These are phyloP conservation scores for Trigoniulus corallinus DNA, from an alignment of 1,140 invertebrate genomes.

Conservation along the genomic window DNA sequence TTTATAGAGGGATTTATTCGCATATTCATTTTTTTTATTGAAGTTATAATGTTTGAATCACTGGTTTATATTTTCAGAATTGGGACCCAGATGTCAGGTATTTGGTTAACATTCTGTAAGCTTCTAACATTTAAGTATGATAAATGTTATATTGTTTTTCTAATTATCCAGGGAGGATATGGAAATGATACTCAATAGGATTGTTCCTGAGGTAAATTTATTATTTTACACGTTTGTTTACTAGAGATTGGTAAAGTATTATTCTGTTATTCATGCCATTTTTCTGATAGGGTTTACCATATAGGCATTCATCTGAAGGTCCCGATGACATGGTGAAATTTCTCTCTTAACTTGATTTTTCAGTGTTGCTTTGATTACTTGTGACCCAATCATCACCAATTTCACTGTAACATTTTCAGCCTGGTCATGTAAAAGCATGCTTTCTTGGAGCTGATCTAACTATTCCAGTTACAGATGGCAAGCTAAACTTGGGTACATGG, in stretches of 20 bases:
- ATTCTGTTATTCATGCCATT: slow-evolving; percentile 7
- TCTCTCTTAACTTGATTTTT: too few species aligned
- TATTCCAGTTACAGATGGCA: slow-evolving; percentile 88
- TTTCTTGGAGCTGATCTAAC: slow-evolving; percentile 88
- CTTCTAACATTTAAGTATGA: slow-evolving; percentile 14
- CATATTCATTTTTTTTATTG: slow-evolving; percentile 11
- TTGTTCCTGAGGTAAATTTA: slow-evolving; percentile 66
- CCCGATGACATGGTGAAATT: slow-evolving; percentile 97
- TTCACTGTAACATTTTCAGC: slow-evolving; percentile 39
- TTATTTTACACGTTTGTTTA: too few species aligned
- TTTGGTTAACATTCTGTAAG: slow-evolving; percentile 10
- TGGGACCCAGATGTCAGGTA: slow-evolving; percentile 85
- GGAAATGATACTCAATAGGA: slow-evolving; percentile 98
- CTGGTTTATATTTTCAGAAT: slow-evolving; percentile 34
- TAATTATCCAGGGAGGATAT: slow-evolving; percentile 58
- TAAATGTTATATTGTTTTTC: slow-evolving; percentile 7
- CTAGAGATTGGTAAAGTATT: too few species aligned
- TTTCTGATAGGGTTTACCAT: slow-evolving; percentile 52
- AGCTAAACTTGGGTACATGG: slow-evolving; percentile 87
- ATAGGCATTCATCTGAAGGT: slow-evolving; percentile 90
- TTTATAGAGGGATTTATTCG: slow-evolving; percentile 10
- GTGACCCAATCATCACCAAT: not conserved
- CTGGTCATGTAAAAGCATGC: slow-evolving; percentile 91
- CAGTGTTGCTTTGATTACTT: slow-evolving; percentile 5
- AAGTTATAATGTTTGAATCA: not conserved